Evolutionary conservation across 2,113 vertebrate species (phyloP).

Genomic region (Cheilinus undulatus): DNA sequence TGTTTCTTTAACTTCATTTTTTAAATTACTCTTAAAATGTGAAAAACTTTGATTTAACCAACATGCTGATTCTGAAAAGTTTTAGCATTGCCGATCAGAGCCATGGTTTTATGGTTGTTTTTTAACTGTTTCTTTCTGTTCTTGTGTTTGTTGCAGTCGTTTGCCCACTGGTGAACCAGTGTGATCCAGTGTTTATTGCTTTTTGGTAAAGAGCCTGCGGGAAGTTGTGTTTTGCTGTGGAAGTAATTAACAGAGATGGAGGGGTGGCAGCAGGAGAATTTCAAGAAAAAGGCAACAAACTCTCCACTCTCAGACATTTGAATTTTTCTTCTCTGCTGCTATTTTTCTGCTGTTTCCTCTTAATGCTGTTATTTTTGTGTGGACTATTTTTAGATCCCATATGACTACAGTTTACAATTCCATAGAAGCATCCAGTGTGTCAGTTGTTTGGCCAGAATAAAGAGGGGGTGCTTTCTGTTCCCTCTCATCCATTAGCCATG

Average conservation of each 20-base stretch:
- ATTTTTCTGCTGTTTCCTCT: constrained; percentile 28
- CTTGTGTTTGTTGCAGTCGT: constrained; percentile 45
- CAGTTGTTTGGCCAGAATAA: constrained; percentile 15
- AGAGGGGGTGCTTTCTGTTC: constrained; percentile 14
- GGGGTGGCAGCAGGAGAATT: constrained; percentile 67
- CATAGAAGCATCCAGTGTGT: background rate
- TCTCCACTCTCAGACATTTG: constrained; percentile 31
- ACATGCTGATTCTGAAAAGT: constrained; percentile 23
- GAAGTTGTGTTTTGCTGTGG: constrained; percentile 63
- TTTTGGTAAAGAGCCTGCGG: constrained; percentile 70
- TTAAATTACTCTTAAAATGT: too few species aligned
- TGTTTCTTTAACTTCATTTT: too few species aligned
- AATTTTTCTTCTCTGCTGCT: constrained; percentile 13
- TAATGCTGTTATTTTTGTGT: background rate
- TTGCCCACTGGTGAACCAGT: constrained; percentile 63
- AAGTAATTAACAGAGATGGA: constrained; percentile 76
- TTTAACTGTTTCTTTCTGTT: constrained; percentile 61
- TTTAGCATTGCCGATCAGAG: constrained; percentile 31
- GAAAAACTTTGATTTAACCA: too few species aligned
- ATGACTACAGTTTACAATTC: constrained; percentile 7
- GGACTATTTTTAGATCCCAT: constrained; percentile 5
- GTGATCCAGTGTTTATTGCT: constrained; percentile 70
- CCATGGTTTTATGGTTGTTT: constrained; percentile 56
- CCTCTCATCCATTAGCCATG: constrained; percentile 48
- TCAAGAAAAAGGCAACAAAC: constrained; percentile 62